Conservation (phyloP, 2,888 invertebrate species). For the Pemphredon lugubris region DNA sequence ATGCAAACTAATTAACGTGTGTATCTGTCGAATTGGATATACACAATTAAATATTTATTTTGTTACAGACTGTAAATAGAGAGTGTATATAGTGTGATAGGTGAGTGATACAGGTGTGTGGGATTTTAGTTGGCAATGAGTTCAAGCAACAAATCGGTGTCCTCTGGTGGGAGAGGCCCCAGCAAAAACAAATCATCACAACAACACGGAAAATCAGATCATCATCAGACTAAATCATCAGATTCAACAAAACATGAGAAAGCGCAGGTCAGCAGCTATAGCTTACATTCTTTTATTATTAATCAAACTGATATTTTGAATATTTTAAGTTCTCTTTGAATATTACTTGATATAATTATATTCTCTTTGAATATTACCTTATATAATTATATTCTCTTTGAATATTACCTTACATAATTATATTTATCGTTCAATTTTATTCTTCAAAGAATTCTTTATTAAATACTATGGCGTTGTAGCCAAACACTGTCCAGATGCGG, state of each 20-base stretch:
- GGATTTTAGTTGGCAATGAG: conserved; percentile 78
- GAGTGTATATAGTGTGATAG: conserved; percentile 89
- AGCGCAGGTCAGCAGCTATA: conserved; percentile 73
- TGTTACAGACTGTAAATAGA: conserved; percentile 89
- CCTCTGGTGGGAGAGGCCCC: conserved; percentile 76
- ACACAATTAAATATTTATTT: conserved; percentile 48
- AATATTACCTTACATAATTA: no score
- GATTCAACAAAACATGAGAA: conserved; percentile 78
- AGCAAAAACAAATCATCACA: conserved; percentile 78
- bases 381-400: no score
- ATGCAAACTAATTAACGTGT: conserved; percentile 2
- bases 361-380: no score
- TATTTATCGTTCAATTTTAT: background rate
- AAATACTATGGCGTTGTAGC: conserved; percentile 41
- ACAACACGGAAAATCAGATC: conserved; percentile 78
- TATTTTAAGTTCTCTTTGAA: background rate
- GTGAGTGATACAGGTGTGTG: conserved; percentile 74
- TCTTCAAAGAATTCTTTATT: conserved; percentile 14
- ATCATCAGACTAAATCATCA: conserved; percentile 77
- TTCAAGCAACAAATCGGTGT: conserved; percentile 78
- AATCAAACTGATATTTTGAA: background rate
- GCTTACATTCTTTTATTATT: background rate
- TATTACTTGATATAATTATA: no score
- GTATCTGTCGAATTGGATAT: conserved; percentile 3
- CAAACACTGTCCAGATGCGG: conserved; percentile 87